These are phyloP conservation scores for Urosaurus nigricauda DNA, from an alignment of 2,797 vertebrate species.

Conservation along the genomic window DNA sequence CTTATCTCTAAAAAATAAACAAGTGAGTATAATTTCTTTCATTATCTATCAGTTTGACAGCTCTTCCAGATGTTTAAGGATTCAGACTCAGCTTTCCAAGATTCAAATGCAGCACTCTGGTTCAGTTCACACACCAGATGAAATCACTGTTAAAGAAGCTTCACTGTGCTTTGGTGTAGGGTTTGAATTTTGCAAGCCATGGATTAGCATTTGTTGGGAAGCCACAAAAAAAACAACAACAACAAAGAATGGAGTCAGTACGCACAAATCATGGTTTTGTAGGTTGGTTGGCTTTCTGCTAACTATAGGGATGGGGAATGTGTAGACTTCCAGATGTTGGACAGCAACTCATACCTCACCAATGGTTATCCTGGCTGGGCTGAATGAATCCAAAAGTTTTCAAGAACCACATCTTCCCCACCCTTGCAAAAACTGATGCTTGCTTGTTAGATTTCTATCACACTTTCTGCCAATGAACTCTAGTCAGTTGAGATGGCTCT, in stretches of 20 bases:
- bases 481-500: no score
- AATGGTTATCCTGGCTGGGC: not conserved
- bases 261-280: not conserved
- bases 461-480: no score
- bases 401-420: not conserved
- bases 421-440: not conserved
- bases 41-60: slow-evolving; percentile 12
- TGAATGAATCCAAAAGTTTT: not conserved
- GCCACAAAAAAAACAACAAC: not conserved
- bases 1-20: slow-evolving; percentile 19
- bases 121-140: not conserved
- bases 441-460: no score
- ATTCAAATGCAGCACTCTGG: not conserved
- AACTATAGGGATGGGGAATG: not conserved
- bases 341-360: not conserved
- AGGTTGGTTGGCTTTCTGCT: not conserved
- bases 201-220: not conserved
- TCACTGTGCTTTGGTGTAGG: not conserved
- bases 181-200: not conserved
- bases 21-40: slow-evolving; percentile 10
- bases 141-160: not conserved
- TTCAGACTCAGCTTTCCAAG: not conserved
- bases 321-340: not conserved
- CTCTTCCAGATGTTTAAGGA: not conserved
- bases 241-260: not conserved